A percentile compares a stretch with the other conserved stretches of the same genome.
These are phyloP conservation scores for Drosophila melanica DNA, from an alignment of 1,140 invertebrate genomes.

Conservation along the genomic window DNA sequence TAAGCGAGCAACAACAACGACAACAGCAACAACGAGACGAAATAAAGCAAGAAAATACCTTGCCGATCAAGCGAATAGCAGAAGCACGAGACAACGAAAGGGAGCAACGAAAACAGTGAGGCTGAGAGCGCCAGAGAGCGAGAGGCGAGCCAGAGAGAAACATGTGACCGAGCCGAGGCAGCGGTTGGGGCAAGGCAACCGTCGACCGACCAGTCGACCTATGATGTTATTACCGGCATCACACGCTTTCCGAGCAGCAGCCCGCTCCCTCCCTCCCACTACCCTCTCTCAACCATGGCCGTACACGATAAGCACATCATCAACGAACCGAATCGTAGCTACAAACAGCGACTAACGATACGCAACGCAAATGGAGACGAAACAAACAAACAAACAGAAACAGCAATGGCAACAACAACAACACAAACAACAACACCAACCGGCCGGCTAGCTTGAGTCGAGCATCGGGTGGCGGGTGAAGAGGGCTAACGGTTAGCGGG, in stretches of 20 bases:
- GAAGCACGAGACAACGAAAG: not conserved
- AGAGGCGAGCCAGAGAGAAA: conserved; percentile 7
- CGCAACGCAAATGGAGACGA: conserved; percentile 43
- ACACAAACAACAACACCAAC: conserved; percentile 44
- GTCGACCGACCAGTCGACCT: conserved; percentile 66
- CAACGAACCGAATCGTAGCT: conserved; percentile 61
- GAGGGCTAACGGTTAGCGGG: not conserved
- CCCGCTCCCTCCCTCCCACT: not conserved
- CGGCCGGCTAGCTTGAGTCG: conserved; percentile 59
- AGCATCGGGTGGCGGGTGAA: not conserved
- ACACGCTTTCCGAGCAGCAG: conserved; percentile 4
- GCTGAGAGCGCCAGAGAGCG: not conserved
- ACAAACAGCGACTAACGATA: conserved; percentile 27
- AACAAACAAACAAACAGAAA: conserved; percentile 36
- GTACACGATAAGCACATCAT: conserved; percentile 27
- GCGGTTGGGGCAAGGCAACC: conserved; percentile 15
- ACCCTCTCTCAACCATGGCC: not conserved
- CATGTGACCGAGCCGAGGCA: conserved; percentile 46
- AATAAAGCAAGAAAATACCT: conserved; percentile 54
- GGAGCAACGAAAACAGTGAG: conserved; percentile 9
- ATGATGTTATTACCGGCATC: conserved; percentile 74
- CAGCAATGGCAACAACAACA: conserved; percentile 33
- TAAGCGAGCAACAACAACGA: conserved; percentile 35
- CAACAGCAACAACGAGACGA: conserved; percentile 28
- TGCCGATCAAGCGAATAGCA: conserved; percentile 33